Percentiles rank a stretch among this genome's conserved stretches.
Conservation (phyloP, 2,888 invertebrate species). For the Andrena praecox region DNA sequence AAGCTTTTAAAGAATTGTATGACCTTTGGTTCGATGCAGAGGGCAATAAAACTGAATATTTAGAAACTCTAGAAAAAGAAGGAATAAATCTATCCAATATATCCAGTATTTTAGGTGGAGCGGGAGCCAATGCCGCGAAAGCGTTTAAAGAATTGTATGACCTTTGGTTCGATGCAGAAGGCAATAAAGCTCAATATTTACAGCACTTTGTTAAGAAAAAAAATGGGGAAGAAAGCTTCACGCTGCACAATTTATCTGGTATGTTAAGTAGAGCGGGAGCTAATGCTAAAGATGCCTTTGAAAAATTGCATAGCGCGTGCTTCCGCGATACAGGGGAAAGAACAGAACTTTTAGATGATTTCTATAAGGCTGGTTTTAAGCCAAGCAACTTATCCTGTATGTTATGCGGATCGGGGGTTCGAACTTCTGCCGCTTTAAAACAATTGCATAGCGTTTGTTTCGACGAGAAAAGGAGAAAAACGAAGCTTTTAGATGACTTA, state of each 20-base stretch:
- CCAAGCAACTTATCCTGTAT: slow-evolving; percentile 55
- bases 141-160: slow-evolving; percentile 45
- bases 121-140: slow-evolving; percentile 51
- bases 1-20: slow-evolving; percentile 71
- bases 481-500: no score
- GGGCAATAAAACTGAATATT: no score
- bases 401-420: slow-evolving; percentile 61
- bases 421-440: slow-evolving; percentile 56
- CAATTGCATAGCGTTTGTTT: not conserved
- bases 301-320: not conserved
- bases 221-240: not conserved
- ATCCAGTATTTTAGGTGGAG: no score
- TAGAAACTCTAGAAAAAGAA: no score
- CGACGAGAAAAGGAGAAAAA: no score
- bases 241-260: not conserved
- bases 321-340: not conserved
- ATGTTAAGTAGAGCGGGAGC: slow-evolving; percentile 1
- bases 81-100: no score
- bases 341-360: slow-evolving; percentile 31
- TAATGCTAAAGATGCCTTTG: not conserved
- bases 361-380: slow-evolving; percentile 58
- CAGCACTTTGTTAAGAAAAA: not conserved
- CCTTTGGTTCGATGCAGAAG: no score
- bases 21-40: slow-evolving; percentile 68
- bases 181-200: not conserved